These are phyloP conservation scores for Micropterix aruncella DNA, from an alignment of 2,888 invertebrate species.

Conservation along the genomic window DNA sequence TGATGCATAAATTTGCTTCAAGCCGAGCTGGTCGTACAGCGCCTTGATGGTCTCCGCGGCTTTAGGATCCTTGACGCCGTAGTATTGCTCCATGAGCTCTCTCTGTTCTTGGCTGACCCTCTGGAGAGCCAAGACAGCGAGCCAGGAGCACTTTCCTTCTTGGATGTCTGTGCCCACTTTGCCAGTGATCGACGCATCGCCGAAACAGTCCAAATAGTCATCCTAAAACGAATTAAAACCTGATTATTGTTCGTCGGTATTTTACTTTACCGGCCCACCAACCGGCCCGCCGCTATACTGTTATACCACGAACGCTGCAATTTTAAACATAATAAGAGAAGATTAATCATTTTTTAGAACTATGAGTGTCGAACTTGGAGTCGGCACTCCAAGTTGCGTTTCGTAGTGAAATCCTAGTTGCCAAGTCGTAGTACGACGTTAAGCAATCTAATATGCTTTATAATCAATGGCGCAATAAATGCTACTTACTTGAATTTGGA, in stretches of 20 bases:
- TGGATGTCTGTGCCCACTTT: conserved; percentile 87
- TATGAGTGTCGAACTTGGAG: too few relatives aligned
- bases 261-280: too few relatives aligned
- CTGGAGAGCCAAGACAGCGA: conserved; percentile 79
- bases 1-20: conserved; percentile 61
- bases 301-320: too few relatives aligned
- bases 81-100: conserved; percentile 60
- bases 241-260: too few relatives aligned
- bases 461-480: conserved; percentile 5
- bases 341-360: too few relatives aligned
- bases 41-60: conserved; percentile 56
- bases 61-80: conserved; percentile 52
- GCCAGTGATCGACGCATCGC: conserved; percentile 71
- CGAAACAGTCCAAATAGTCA: conserved; percentile 85
- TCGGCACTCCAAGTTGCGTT: too few relatives aligned
- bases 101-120: conserved; percentile 56
- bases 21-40: conserved; percentile 61
- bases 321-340: too few relatives aligned
- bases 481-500: conserved; percentile 73
- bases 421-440: too few relatives aligned
- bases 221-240: too few relatives aligned
- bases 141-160: conserved; percentile 95
- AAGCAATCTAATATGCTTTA: too few relatives aligned
- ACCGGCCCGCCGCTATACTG: too few relatives aligned
- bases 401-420: too few relatives aligned